Evolutionary conservation across 2,797 vertebrate species (phyloP), one percentile per base, ranked within the genome.

Genomic region (Urocyon cinereoargenteus): DNA sequence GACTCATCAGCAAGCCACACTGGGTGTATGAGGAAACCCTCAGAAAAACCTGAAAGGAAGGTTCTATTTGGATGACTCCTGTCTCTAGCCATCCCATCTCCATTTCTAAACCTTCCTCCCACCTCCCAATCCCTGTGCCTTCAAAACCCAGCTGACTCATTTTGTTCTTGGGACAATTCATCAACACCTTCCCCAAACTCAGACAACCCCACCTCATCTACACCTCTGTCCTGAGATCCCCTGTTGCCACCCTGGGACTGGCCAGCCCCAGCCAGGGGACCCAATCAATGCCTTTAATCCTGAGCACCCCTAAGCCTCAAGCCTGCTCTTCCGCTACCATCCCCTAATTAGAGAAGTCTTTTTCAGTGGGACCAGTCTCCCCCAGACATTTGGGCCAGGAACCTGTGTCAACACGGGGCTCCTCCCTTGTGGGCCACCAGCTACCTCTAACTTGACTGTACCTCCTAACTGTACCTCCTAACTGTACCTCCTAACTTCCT

Each of bases 151-250:
- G 31, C 31, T 66, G 45, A 73, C 21, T 94, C 45, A 31, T 62
- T 93, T 95, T 90, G 49, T 77, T 94, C 12, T 77, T 78, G 21
- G 14, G 36, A 73, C 91, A 87, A 94, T 96, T 93, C 24, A 45
- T 45, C 6, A 85, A 84, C 10, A 36, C 31, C 82, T 88, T 61
- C 34, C 40, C 11, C 22, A 45, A 92, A n/a, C 31, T 90, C 19
- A 55, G 78, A 92, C 10, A 82, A 82, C 22, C 40, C 70, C 13
- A 88, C 16, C 8, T 85, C 78, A 86, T 86, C 70, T 53, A 36
- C 59, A 75, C 22, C 59, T 94, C 18, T 96, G 31, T 96, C 70
- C 68, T 82, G 62, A 96, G 86, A 90, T 45, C 45, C 26, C 14
- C 68, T 19, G 34, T 15, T 68, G 18, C 45, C 15, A 86, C 45